Conservation (phyloP, 2,113 vertebrate genomes). For the Sterna hirundo region DNA sequence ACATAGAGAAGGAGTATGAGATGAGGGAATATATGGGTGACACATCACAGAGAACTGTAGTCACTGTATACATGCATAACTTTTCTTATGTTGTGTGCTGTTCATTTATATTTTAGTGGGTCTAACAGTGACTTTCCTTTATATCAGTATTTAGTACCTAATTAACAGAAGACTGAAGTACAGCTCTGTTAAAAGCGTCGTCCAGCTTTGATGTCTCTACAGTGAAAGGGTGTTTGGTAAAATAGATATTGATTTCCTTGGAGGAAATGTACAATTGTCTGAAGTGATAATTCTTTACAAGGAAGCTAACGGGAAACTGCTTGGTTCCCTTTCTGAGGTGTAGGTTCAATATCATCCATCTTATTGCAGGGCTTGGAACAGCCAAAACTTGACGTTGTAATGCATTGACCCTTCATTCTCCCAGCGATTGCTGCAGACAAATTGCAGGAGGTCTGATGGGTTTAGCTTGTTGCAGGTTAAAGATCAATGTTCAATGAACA, state of each 20-base stretch:
- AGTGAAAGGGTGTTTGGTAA: background rate
- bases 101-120: background rate
- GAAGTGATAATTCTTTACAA: background rate
- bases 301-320: background rate
- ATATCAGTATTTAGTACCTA: background rate
- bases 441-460: background rate
- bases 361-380: background rate
- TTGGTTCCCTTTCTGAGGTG: background rate
- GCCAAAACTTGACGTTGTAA: background rate
- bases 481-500: constrained; percentile 8
- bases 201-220: background rate
- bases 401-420: constrained; percentile 4
- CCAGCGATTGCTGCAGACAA: background rate
- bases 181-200: background rate
- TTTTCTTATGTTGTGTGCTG: background rate
- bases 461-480: constrained; percentile 23
- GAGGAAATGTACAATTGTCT: background rate
- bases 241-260: background rate
- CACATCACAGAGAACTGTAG: background rate
- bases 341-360: background rate
- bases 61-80: background rate
- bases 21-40: background rate
- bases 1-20: background rate
- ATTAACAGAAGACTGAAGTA: background rate
- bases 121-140: background rate